Percentiles rank a stretch among this genome's conserved stretches.
These are phyloP conservation scores for Watsonalla cultraria DNA, from an alignment of 2,888 invertebrate species.

Conservation along the genomic window DNA sequence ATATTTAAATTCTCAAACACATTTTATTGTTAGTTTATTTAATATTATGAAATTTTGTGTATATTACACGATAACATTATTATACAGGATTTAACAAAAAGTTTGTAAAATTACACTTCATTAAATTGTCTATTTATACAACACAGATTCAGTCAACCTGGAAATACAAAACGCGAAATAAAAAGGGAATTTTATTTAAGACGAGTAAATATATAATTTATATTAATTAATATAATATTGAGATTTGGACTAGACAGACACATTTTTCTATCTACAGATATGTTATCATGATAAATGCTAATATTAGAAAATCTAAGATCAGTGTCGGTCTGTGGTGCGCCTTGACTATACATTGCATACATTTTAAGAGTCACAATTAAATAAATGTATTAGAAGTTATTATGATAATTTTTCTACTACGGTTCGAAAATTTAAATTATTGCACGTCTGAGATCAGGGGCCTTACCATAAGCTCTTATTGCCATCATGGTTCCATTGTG, in stretches of 20 bases:
- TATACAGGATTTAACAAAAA: conserved; percentile 20
- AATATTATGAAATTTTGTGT: conserved; percentile 13
- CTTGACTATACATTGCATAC: conserved; percentile 51
- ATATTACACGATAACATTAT: conserved; percentile 14
- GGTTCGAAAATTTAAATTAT: no score
- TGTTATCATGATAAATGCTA: conserved; percentile 78
- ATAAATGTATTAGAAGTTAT: no score
- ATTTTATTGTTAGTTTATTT: no score
- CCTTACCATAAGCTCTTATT: no score
- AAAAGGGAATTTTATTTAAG: conserved; percentile 53
- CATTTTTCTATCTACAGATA: conserved; percentile 77
- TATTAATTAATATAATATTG: conserved; percentile 51
- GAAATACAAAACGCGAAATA: conserved; percentile 56
- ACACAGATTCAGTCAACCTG: conserved; percentile 66
- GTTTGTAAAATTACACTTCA: conserved; percentile 16
- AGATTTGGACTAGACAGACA: conserved; percentile 78
- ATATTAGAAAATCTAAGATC: conserved; percentile 72
- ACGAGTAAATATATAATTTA: conserved; percentile 68
- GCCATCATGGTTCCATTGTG: no score
- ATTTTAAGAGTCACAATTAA: conserved; percentile 56
- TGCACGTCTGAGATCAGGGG: not conserved
- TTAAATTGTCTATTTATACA: conserved; percentile 43
- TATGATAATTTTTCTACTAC: no score
- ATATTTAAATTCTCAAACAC: no score
- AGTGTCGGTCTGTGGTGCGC: conserved; percentile 65